Conservation (phyloP, 2,888 invertebrate species). For the Parthenolecanium corni region DNA sequence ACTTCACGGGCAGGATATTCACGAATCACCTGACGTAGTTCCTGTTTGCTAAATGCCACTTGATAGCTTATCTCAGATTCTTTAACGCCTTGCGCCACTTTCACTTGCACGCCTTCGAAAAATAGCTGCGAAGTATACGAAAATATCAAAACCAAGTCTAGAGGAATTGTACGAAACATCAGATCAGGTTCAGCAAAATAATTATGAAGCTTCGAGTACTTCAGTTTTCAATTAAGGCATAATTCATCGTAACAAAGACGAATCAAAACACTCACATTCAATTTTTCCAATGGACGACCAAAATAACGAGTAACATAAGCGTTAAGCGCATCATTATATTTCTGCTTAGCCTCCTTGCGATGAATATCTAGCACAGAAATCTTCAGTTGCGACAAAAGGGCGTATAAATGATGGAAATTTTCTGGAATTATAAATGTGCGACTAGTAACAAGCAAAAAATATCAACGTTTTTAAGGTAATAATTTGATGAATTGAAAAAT, state of each 20-base stretch:
- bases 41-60: conserved; percentile 92
- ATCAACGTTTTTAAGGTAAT: neutral
- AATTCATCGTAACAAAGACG: neutral
- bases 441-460: conserved; percentile 1
- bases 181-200: neutral
- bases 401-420: conserved; percentile 90
- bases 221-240: no score
- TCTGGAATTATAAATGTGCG: conserved; percentile 50
- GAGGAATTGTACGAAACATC: neutral
- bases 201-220: neutral
- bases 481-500: conserved; percentile 2
- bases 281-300: conserved; percentile 80
- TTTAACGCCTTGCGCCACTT: conserved; percentile 86
- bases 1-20: conserved; percentile 90
- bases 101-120: conserved; percentile 91
- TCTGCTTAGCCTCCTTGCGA: conserved; percentile 78
- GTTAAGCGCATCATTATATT: conserved; percentile 78
- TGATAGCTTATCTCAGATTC: conserved; percentile 97
- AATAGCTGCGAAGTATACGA: conserved; percentile 53
- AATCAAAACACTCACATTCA: conserved; percentile 56
- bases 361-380: conserved; percentile 75
- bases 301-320: conserved; percentile 90
- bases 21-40: conserved; percentile 83
- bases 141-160: neutral
- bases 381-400: conserved; percentile 74